Percentiles rank a stretch among this genome's conserved stretches.
Evolutionary conservation across 1,140 invertebrate genomes (phyloP).

Genomic region (Trichomalopsis sarcophagae): DNA sequence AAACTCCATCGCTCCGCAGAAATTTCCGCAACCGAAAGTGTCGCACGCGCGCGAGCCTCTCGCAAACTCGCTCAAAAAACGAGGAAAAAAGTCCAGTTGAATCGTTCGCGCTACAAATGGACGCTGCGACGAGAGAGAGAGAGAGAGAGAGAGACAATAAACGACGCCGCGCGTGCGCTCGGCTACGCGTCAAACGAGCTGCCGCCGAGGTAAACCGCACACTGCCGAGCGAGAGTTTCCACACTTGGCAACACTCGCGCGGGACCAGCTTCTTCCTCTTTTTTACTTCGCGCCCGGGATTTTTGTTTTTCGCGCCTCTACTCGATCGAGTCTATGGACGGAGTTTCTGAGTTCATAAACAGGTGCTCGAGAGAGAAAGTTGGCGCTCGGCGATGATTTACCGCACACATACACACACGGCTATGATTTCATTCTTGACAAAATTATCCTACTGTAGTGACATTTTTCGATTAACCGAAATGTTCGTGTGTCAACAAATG

Average conservation of each 20-base stretch:
- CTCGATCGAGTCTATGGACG: not conserved
- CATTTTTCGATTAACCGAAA: not conserved
- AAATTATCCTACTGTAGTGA: not conserved
- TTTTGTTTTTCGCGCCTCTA: not conserved
- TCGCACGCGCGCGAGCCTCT: not conserved
- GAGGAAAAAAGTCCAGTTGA: not conserved
- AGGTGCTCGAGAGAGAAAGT: not conserved
- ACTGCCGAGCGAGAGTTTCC: not conserved
- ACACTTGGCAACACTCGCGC: not conserved
- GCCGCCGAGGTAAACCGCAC: not conserved
- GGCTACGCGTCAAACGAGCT: conserved; percentile 15
- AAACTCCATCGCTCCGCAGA: not conserved
- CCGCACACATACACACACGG: too few relatives aligned
- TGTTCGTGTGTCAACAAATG: too few relatives aligned
- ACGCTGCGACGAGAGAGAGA: not conserved
- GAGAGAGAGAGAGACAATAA: not conserved
- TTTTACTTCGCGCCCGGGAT: not conserved
- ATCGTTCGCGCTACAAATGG: not conserved
- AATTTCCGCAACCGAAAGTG: not conserved
- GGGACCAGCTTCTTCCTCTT: not conserved
- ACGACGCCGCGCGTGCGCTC: not conserved
- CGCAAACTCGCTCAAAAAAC: not conserved
- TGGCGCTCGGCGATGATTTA: not conserved
- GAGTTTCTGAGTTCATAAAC: not conserved
- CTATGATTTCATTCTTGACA: not conserved